Evolutionary conservation across 2,113 vertebrate genomes (phyloP).

Genomic region (Potamarius usumacintae): DNA sequence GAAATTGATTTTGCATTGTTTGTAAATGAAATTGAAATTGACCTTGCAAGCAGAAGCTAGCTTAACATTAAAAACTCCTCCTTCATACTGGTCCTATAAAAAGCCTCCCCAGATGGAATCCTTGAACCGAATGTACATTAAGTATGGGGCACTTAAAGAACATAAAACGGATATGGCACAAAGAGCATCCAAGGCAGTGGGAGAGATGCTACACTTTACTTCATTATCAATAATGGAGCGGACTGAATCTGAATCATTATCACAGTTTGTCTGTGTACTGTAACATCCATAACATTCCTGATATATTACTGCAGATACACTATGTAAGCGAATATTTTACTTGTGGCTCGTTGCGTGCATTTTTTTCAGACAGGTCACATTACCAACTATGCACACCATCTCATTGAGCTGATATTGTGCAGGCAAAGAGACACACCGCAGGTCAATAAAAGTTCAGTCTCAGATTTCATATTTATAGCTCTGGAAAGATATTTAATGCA

Average conservation of each 20-base stretch:
- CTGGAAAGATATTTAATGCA: conserved; percentile 3
- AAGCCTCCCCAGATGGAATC: not conserved
- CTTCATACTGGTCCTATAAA: not conserved
- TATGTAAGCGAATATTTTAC: not conserved
- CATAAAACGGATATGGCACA: not conserved
- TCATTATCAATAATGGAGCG: conserved; percentile 41
- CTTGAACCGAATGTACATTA: not conserved
- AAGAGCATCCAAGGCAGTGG: not conserved
- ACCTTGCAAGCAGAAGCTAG: not conserved
- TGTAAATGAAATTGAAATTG: not conserved
- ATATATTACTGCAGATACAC: not conserved
- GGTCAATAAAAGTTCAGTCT: conserved; percentile 6
- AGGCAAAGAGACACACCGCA: not conserved
- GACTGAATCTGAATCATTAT: conserved; percentile 27
- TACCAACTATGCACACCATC: not conserved
- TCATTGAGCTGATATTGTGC: not conserved
- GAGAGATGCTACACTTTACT: conserved; percentile 7
- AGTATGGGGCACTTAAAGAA: not conserved
- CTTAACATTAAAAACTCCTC: not conserved
- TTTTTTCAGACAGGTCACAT: not conserved
- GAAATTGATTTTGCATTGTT: not conserved
- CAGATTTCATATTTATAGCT: conserved; percentile 10
- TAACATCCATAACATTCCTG: not conserved
- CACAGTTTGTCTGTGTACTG: not conserved
- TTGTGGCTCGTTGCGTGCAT: not conserved